Conservation (phyloP, 2,113 vertebrate species). For the Pseudorhombus dupliciocellatus region DNA sequence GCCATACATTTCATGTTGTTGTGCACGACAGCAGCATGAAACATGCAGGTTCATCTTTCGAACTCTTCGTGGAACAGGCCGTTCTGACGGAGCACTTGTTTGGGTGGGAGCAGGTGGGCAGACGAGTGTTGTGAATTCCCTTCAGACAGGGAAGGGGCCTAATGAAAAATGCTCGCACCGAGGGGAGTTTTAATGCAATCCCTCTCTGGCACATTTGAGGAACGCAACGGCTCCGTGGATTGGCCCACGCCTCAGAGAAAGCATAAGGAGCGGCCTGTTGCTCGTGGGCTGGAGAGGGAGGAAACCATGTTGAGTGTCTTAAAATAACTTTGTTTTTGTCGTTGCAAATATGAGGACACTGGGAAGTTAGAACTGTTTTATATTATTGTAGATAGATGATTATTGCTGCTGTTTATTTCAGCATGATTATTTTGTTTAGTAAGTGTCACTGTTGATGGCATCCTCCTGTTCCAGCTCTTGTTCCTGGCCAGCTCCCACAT, state of each 20-base stretch:
- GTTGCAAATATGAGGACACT: not conserved
- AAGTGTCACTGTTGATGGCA: too few species aligned
- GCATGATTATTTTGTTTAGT: too few species aligned
- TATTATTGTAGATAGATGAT: not conserved
- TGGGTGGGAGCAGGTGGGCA: slow-evolving; percentile 62
- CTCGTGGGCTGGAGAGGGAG: not conserved
- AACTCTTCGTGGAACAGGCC: not conserved
- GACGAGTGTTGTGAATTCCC: slow-evolving; percentile 37
- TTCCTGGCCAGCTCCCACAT: not conserved
- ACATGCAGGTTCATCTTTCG: slow-evolving; percentile 13
- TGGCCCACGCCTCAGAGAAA: not conserved
- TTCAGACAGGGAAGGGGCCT: slow-evolving; percentile 24
- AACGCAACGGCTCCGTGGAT: slow-evolving; percentile 12
- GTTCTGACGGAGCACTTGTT: slow-evolving; percentile 1
- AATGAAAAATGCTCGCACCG: slow-evolving; percentile 44
- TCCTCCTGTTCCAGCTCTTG: too few species aligned
- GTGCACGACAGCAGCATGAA: not conserved
- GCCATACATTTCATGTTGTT: not conserved
- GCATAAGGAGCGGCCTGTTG: not conserved
- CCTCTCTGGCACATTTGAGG: slow-evolving; percentile 30
- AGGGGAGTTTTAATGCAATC: slow-evolving; percentile 28
- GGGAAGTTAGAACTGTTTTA: not conserved
- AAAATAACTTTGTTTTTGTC: not conserved
- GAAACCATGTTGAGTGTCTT: not conserved
- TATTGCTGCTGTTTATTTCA: too few species aligned